Conservation (phyloP, 2,113 vertebrate genomes). For the Parus major region DNA sequence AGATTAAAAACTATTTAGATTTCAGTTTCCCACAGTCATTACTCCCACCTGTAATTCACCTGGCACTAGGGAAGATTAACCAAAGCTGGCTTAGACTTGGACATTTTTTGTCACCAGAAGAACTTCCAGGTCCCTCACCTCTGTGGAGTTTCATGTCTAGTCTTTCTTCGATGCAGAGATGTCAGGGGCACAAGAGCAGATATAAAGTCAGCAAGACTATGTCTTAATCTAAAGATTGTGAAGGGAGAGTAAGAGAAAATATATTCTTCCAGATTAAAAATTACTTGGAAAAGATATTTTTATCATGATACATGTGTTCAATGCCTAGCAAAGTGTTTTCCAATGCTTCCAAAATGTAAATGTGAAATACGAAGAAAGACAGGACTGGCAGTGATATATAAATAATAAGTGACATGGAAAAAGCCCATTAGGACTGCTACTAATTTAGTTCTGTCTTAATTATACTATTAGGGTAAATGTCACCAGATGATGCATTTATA, state of each 20-base stretch:
- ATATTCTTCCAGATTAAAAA: neutral
- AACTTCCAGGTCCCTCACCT: neutral
- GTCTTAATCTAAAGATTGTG: neutral
- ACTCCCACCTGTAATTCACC: neutral
- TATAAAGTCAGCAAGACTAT: neutral
- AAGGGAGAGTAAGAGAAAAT: neutral
- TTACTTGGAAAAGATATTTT: neutral
- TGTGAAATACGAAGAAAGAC: neutral
- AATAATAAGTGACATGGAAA: slow-evolving; percentile 28
- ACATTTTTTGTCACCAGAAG: neutral
- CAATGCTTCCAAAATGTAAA: neutral
- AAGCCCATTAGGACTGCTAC: slow-evolving; percentile 1
- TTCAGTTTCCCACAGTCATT: neutral
- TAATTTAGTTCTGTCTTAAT: slow-evolving; percentile 48
- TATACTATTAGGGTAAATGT: slow-evolving; percentile 44
- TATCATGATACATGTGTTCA: neutral
- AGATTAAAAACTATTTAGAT: neutral
- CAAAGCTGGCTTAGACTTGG: neutral
- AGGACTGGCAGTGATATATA: neutral
- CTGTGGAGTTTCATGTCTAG: neutral
- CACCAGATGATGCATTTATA: slow-evolving; percentile 22
- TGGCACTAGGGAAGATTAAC: neutral
- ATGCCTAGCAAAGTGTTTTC: neutral
- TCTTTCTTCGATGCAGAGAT: neutral
- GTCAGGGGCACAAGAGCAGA: neutral